These are phyloP conservation scores for Amphipoea oculea DNA, from an alignment of 2,888 invertebrate genomes.

Conservation along the genomic window DNA sequence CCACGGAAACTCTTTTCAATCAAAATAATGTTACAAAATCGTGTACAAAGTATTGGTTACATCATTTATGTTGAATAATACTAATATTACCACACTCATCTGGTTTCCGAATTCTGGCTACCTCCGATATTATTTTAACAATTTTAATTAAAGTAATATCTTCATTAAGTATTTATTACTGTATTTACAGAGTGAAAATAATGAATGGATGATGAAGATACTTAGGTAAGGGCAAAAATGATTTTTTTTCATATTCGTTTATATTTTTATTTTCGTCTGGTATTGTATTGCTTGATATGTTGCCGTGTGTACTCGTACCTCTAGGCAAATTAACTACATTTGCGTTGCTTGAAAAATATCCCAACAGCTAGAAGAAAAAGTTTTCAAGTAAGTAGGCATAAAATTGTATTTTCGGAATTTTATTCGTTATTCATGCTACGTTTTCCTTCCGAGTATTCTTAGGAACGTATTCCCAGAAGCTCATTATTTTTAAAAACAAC, in stretches of 20 bases:
- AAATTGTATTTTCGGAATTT: background rate
- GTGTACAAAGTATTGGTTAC: background rate
- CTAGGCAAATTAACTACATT: background rate
- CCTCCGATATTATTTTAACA: background rate
- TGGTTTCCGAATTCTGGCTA: background rate
- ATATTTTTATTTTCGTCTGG: background rate
- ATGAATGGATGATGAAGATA: background rate
- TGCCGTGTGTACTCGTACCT: background rate
- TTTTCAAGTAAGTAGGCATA: background rate
- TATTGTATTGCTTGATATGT: background rate
- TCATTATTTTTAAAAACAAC: constrained; percentile 20
- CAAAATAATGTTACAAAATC: background rate
- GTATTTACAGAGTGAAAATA: background rate
- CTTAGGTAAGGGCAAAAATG: background rate
- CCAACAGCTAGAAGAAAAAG: background rate
- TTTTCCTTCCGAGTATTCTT: constrained; percentile 8
- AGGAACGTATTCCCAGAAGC: background rate
- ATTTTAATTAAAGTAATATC: background rate
- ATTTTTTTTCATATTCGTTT: background rate
- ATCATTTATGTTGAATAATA: background rate
- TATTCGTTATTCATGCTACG: background rate
- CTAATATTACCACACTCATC: background rate
- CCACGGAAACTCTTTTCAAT: background rate
- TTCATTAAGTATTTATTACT: background rate
- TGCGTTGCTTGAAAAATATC: background rate